A percentile compares a stretch with the other conserved stretches of the same genome.
phyloP scores from a whole-genome alignment of 2,797 vertebrate genomes.

The Crenuchus spilurus region DNA sequence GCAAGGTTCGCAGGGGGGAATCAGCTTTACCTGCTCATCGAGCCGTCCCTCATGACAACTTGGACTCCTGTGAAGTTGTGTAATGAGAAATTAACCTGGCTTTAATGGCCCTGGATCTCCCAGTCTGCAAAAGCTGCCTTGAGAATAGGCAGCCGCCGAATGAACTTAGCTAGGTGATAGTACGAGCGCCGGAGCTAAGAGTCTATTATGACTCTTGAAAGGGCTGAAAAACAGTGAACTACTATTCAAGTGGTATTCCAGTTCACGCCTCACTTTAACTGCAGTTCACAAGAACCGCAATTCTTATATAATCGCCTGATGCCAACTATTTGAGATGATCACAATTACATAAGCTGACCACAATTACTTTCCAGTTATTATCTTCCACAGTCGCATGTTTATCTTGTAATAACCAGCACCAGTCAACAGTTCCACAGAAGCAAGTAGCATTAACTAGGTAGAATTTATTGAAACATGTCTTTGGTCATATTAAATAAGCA shows the following conservation, averaged over 20 bases:
- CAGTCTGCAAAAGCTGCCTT: constrained; percentile 29
- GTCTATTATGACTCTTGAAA: constrained; percentile 16
- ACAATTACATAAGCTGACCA: too few relatives aligned
- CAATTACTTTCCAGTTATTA: too few relatives aligned
- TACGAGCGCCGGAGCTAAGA: constrained; percentile 7
- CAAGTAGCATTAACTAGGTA: too few relatives aligned
- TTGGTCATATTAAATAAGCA: too few relatives aligned
- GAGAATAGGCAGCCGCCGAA: constrained; percentile 35
- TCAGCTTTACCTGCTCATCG: constrained; percentile 52
- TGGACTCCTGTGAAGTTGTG: constrained; percentile 50
- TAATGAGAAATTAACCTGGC: constrained; percentile 58
- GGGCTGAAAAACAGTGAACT: background rate
- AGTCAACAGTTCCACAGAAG: too few relatives aligned
- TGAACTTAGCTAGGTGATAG: constrained; percentile 35
- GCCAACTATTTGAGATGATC: too few relatives aligned
- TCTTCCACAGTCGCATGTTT: too few relatives aligned
- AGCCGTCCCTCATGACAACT: constrained; percentile 27
- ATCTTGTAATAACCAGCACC: too few relatives aligned
- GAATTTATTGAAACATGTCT: too few relatives aligned
- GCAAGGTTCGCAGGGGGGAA: constrained; percentile 34
- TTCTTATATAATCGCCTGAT: too few relatives aligned
- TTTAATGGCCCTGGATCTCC: constrained; percentile 48
- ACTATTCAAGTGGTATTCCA: background rate
- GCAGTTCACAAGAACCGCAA: too few relatives aligned
- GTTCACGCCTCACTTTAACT: background rate